Base-by-base conservation (phyloP, 1,140 invertebrate genomes). In the Cydia strobilella region DNA sequence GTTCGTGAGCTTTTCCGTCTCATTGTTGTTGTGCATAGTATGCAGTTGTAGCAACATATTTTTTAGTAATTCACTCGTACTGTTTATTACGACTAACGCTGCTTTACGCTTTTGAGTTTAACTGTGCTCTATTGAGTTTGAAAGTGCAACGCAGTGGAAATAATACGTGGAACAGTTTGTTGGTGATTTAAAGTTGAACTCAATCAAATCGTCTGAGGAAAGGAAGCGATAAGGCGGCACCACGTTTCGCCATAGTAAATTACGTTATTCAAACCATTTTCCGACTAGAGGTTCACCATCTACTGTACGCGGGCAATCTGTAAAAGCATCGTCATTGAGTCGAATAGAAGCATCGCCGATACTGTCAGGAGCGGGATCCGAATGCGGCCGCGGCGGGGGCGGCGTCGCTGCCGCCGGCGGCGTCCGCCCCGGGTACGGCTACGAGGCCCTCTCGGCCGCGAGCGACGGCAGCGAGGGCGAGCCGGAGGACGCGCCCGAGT, bases 231-330 rank as follows among this genome's bases (percentile, higher is more conserved):
- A 81, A 81, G 76, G 75, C 84, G 71, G 80, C 90, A 92, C 85
- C 86, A 92, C 90, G 90, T 92, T 92, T 82, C 89, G 90, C 75
- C 90, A 90, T 86, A 89, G 88, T 82, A 92, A 92, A 80, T 77
- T 90, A 80, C 87, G 89, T 78, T 90, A 90, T 65, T 90, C 90
- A 73, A 90, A 88, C 31, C 89, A 85, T 77, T 88, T 86, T 73
- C 83, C 88, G 18, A 74, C 86, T 10, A 81, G 84, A 63, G 81
- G 83, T 78, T 90, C 90, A 42, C 87, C 88, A 77, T 82, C 87
- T 71, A 86, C 83, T 75, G 79, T 77, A n/a, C 82, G 86, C 76
- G 88, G 86, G 51, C 88, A 86, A 76, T 81, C 84, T 39, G 81
- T 85, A 73, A 90, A 90, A 75, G 86, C 87, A 69, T 80, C 89